Evolutionary conservation across 2,113 vertebrate genomes (phyloP), one percentile per base, ranked within the genome.

Genomic region (Psilopsiagon aurifrons): DNA sequence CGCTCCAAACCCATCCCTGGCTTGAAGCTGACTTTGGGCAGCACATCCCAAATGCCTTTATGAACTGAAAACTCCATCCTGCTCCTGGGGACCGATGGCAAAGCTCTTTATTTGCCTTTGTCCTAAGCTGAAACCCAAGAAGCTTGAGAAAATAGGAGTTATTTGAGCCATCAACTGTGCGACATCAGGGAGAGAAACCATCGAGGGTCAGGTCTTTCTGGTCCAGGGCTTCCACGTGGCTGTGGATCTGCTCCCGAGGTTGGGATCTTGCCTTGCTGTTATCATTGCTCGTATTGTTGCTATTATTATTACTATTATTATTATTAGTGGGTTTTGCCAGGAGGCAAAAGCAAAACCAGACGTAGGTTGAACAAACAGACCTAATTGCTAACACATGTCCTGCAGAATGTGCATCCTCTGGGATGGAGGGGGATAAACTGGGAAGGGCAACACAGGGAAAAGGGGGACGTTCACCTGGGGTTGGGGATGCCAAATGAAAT

Each of bases 271-370:
- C 49, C 54, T 74, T 69, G 49, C 68, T 64, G 3, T 70, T 78
- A 46, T 73, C 67, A 47, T 75, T 73, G 11, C 24, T 83, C 22
- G 33, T 44, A 46, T 76, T 75, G 31, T 41, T 86, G 41, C 68
- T 75, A 46, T 74, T 68, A 18, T 80, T 83, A 67, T 83, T 86
- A 17, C 52, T 75, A 59, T 59, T 82, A 69, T 62, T 86, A 31
- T 46, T 39, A 90, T 92, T 55, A 46, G 39, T 43, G 52, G 25
- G 11, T n/a, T 90, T 80, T 92, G 93, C 95, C 90, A 95, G 77
- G 82, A 97, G 75, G 74, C 91, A 52, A 97, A 95, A 95, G 49
- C 81, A 95, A 90, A 93, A 77, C 85, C 94, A 96, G 93, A 90
- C 75, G 8, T 25, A 4, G 24, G 3, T 11, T 43, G 94, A 88